Conservation (phyloP, 2,113 vertebrate species). For the Spermophilus dauricus region DNA sequence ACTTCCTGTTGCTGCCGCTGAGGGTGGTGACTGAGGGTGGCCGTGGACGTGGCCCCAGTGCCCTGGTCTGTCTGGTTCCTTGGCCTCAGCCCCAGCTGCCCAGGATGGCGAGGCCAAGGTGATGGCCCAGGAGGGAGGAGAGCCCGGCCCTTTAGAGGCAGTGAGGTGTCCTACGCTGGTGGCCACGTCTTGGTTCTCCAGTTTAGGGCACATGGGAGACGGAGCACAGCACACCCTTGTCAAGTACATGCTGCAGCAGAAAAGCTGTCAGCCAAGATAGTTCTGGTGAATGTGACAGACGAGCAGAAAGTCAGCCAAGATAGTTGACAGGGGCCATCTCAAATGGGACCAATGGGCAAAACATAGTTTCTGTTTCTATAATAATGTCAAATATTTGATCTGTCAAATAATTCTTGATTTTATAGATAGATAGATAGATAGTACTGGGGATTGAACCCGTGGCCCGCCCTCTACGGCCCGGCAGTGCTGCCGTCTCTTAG, state of each 20-base stretch:
- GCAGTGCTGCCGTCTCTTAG: no score
- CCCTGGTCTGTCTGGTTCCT: background rate
- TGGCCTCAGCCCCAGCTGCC: background rate
- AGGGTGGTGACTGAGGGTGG: background rate
- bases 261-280: background rate
- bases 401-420: background rate
- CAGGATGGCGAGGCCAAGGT: background rate
- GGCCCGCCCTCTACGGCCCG: background rate
- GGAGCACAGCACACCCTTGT: fast-evolving
- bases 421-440: no score
- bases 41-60: no score
- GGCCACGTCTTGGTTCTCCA: background rate
- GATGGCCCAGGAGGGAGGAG: background rate
- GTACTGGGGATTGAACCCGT: background rate
- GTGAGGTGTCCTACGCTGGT: fast-evolving
- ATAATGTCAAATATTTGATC: background rate
- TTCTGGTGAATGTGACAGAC: background rate
- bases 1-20: background rate
- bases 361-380: background rate
- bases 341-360: background rate
- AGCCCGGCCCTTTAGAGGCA: background rate
- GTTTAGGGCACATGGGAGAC: background rate
- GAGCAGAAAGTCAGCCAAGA: background rate
- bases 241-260: fast-evolving
- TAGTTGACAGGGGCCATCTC: background rate